Evolutionary conservation across 2,888 invertebrate genomes (phyloP).

Genomic region (Orthonychiurus folsomi): DNA sequence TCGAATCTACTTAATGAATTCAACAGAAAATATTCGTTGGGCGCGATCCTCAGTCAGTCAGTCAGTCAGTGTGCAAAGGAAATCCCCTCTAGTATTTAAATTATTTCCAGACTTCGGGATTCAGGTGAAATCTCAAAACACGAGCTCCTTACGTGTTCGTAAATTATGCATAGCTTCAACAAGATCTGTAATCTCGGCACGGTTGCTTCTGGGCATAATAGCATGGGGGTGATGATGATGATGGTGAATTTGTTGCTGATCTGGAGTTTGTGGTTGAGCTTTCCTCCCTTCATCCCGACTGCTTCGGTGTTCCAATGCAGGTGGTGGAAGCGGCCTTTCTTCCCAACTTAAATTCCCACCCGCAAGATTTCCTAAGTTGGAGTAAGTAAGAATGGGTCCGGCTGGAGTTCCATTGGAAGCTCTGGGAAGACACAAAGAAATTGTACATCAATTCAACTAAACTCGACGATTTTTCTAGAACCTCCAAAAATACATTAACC

Average conservation of each 20-base stretch:
- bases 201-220: constrained; percentile 42
- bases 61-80: too few species aligned
- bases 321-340: constrained; percentile 21
- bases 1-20: too few species aligned
- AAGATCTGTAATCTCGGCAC: constrained; percentile 56
- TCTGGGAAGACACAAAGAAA: constrained; percentile 19
- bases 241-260: constrained; percentile 14
- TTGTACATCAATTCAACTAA: too few species aligned
- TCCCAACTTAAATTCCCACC: constrained; percentile 39
- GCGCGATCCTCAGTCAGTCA: too few species aligned
- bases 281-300: constrained; percentile 25
- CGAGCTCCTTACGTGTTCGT: constrained; percentile 50
- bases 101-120: too few species aligned
- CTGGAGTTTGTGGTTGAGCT: constrained; percentile 26
- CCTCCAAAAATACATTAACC: too few species aligned
- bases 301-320: constrained; percentile 29
- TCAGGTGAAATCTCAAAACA: too few species aligned
- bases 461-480: too few species aligned
- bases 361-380: constrained; percentile 38
- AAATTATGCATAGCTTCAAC: constrained; percentile 60
- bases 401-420: constrained; percentile 37
- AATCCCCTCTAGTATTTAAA: too few species aligned
- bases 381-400: constrained; percentile 36
- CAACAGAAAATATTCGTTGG: too few species aligned
- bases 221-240: constrained; percentile 21